phyloP scores from a whole-genome alignment of 2,888 invertebrate species.

The Stenodera caucasica region DNA sequence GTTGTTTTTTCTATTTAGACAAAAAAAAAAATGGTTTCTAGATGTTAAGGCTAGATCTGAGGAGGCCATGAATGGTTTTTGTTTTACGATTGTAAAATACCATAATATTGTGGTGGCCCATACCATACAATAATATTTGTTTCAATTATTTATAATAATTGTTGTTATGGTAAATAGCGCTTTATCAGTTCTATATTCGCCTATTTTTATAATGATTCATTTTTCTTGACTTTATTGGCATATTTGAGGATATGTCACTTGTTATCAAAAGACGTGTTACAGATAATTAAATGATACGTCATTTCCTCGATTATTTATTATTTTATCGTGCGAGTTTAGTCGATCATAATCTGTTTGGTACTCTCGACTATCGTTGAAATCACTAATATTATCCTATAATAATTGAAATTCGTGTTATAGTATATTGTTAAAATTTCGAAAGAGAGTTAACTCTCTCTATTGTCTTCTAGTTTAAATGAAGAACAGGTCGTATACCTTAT shows the following conservation, averaged over 20 bases:
- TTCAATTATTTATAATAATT: not conserved
- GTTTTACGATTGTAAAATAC: slow-evolving; percentile 21
- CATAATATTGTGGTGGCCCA: slow-evolving; percentile 5
- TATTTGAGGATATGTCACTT: not conserved
- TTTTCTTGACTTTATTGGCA: not conserved
- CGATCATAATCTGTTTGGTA: not conserved
- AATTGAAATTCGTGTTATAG: no score
- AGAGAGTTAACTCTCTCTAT: no score
- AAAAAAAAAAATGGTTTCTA: no score
- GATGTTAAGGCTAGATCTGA: slow-evolving; percentile 18
- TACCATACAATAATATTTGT: slow-evolving; percentile 5
- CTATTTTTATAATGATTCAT: not conserved
- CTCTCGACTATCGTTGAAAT: not conserved
- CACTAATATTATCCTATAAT: not conserved
- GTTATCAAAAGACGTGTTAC: not conserved
- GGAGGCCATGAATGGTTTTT: slow-evolving; percentile 36
- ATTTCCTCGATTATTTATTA: not conserved
- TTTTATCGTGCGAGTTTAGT: not conserved
- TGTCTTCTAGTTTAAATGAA: no score
- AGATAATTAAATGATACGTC: not conserved
- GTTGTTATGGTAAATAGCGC: not conserved
- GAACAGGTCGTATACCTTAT: slow-evolving; percentile 8
- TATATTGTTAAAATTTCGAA: no score
- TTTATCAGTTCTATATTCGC: not conserved
- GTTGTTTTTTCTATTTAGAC: no score